Percentiles rank a stretch among this genome's conserved stretches.
These are phyloP conservation scores for Datnioides undecimradiatus DNA, from an alignment of 2,113 vertebrate species.

Conservation along the genomic window DNA sequence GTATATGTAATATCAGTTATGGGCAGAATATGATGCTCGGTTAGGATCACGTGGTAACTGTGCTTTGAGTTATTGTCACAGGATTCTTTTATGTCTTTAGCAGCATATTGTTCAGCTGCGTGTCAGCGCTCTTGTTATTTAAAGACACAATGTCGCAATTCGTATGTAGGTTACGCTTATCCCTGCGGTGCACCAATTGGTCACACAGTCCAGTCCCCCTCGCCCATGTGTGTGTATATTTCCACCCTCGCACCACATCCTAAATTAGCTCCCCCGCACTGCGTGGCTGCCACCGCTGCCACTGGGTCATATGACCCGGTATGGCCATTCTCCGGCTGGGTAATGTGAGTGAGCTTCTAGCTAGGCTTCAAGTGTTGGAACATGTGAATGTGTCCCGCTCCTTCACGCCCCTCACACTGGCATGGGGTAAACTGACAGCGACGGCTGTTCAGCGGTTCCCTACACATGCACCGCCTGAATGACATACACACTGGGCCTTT, in stretches of 20 bases:
- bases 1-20: too few relatives aligned
- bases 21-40: neutral
- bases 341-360: conserved; percentile 31
- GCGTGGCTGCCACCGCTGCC: conserved; percentile 25
- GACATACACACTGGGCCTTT: neutral
- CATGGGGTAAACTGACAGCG: conserved; percentile 43
- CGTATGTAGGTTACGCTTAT: neutral
- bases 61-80: neutral
- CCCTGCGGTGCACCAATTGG: neutral
- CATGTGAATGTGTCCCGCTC: conserved; percentile 29
- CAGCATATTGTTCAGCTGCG: neutral
- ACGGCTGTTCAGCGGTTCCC: conserved; percentile 27
- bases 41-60: neutral
- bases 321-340: conserved; percentile 36
- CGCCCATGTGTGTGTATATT: neutral
- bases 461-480: neutral
- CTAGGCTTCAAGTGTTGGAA: conserved; percentile 20
- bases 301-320: conserved; percentile 52
- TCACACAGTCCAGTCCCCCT: conserved; percentile 6
- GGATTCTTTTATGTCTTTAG: neutral
- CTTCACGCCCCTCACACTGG: neutral
- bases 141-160: neutral
- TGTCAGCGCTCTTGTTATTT: conserved; percentile 1
- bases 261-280: conserved; percentile 60
- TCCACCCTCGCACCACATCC: conserved; percentile 56